Evolutionary conservation across 2,797 vertebrate genomes (phyloP).

Genomic region (Carcharodon carcharias): DNA sequence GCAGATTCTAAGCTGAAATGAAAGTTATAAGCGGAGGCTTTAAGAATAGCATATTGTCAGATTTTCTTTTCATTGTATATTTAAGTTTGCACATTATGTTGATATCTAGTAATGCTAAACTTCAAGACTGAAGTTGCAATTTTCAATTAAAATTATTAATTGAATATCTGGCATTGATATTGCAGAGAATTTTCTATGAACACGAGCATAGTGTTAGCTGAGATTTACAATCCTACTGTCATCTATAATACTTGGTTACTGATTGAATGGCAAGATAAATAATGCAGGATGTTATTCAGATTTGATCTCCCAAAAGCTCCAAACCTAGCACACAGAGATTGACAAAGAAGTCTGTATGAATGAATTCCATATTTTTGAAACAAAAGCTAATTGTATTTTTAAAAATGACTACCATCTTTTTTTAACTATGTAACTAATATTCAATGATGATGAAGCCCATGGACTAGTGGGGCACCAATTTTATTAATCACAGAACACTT

Average conservation of each 20-base stretch:
- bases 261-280: constrained; percentile 25
- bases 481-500: constrained; percentile 26
- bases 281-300: not conserved
- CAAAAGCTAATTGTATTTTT: constrained; percentile 26
- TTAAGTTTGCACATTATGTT: not conserved
- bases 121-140: not conserved
- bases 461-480: not conserved
- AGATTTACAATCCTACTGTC: not conserved
- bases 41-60: too few relatives aligned
- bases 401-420: not conserved
- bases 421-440: not conserved
- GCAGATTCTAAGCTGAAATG: not conserved
- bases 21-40: not conserved
- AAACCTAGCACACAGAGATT: not conserved
- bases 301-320: not conserved
- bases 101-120: not conserved
- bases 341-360: not conserved
- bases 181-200: not conserved
- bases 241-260: constrained; percentile 21
- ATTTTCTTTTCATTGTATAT: not conserved
- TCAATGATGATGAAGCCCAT: constrained; percentile 9
- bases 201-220: not conserved
- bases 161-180: constrained; percentile 17
- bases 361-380: constrained; percentile 24
- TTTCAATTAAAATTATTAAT: not conserved